A percentile compares a stretch with the other conserved stretches of the same genome.
phyloP scores from a whole-genome alignment of 2,113 vertebrate genomes.

The Numida meleagris region DNA sequence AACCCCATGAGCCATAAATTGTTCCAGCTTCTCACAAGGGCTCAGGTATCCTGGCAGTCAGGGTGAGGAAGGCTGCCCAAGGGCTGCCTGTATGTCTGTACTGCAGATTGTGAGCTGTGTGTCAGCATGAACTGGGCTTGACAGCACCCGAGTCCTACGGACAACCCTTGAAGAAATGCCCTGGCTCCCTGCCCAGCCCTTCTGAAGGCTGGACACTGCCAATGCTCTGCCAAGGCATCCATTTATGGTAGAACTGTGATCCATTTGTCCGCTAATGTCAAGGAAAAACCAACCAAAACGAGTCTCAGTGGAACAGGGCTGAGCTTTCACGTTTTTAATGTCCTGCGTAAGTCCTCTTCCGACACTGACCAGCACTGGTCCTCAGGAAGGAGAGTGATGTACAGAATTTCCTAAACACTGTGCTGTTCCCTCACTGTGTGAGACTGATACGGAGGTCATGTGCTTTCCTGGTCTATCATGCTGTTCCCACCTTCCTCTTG shows the following conservation, averaged over 20 bases:
- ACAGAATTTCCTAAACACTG: fast-evolving
- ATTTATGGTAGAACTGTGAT: background rate
- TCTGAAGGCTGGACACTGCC: no score
- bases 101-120: background rate
- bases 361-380: background rate
- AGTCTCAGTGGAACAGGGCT: background rate
- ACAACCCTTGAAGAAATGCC: background rate
- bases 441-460: background rate
- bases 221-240: background rate
- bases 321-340: background rate
- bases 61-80: background rate
- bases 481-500: background rate
- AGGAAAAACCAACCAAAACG: background rate
- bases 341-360: background rate
- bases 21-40: no score
- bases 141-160: background rate
- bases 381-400: background rate
- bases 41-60: background rate
- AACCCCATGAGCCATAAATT: no score
- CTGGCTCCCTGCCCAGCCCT: background rate
- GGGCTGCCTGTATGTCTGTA: background rate
- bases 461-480: background rate
- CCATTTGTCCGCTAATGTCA: background rate
- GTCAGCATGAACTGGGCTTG: background rate
- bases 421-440: background rate